Evolutionary conservation across 2,888 invertebrate species (phyloP), one percentile per base, ranked within the genome.

Genomic region (Aelia acuminata): DNA sequence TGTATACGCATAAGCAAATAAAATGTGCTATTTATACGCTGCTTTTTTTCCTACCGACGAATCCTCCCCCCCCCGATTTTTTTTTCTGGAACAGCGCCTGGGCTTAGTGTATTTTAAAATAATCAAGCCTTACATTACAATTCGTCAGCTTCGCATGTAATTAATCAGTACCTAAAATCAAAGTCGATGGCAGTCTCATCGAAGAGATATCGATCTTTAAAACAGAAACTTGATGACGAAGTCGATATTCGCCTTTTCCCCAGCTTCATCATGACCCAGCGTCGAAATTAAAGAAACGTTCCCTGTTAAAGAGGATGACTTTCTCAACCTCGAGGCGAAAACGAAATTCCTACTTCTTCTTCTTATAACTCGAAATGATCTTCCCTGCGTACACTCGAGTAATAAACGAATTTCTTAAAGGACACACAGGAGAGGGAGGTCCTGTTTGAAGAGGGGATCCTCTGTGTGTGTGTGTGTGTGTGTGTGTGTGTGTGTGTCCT

Each of bases 231-330:
- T 43, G 22, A 80, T 80, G 80, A 80, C 80, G 80, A 80, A 43
- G 80, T 80, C 80, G 22, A 80, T 80, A 80, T 80, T 43, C 80
- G n/a, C n/a, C 43, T 43, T 80, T 70, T 39, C 20, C n/a, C n/a
- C 43, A 43, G 43, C 80, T 80, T 47, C 80, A 80, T 80, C 80
- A 80, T 80, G 80, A 80, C 80, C 11, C 22, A 47, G 43, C 80
- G 43, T 80, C 43, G 80, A 80, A 80, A 80, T 80, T 80, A 80
- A 80, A 80, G 39, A 47, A 80, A 80, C 80, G 80, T 10, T n/a
- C 39, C 80, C 80, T 43, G 80, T 80, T 80, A 80, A n/a, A 80
- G 43, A n/a, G 43, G 43, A 80, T 80, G 80, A 80, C 80, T 80
- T 80, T 80, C 80, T 80, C n/a, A n/a, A 80, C 13, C 80, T 11